Conservation (phyloP, 2,113 vertebrate species). For the Anolis carolinensis region DNA sequence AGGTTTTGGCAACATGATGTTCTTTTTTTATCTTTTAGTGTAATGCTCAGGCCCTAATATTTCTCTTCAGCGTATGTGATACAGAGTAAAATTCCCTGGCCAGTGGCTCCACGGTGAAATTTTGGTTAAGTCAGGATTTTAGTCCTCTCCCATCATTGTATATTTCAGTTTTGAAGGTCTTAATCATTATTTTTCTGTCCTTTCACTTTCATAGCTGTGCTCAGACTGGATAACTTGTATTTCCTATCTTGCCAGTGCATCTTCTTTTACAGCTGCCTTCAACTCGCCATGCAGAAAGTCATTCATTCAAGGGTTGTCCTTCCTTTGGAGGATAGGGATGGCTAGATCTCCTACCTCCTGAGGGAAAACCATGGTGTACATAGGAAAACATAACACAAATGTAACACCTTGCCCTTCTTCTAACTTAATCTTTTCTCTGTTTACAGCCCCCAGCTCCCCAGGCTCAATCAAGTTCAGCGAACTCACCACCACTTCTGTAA, state of each 20-base stretch:
- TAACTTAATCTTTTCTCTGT: neutral
- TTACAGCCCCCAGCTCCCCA: constrained; percentile 90
- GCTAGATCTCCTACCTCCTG: neutral
- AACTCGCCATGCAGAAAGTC: neutral
- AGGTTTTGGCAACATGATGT: neutral
- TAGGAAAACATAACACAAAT: neutral
- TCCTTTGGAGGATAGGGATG: neutral
- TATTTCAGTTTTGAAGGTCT: neutral
- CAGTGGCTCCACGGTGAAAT: neutral
- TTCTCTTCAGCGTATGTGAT: neutral
- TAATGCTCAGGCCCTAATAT: neutral
- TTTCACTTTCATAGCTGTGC: neutral
- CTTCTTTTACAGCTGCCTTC: neutral
- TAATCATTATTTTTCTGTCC: neutral
- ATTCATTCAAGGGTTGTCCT: neutral
- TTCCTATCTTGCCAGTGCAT: neutral
- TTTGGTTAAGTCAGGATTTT: neutral
- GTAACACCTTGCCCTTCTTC: no score
- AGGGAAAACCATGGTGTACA: neutral
- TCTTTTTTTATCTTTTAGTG: neutral
- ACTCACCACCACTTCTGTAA: constrained; percentile 96
- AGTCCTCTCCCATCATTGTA: neutral
- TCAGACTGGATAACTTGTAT: neutral
- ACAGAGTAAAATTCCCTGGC: no score
- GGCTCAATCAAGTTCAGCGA: constrained; percentile 93